A percentile compares a stretch with the other conserved stretches of the same genome.
Conservation (phyloP, 2,888 invertebrate species). For the Megamerina dolium region DNA sequence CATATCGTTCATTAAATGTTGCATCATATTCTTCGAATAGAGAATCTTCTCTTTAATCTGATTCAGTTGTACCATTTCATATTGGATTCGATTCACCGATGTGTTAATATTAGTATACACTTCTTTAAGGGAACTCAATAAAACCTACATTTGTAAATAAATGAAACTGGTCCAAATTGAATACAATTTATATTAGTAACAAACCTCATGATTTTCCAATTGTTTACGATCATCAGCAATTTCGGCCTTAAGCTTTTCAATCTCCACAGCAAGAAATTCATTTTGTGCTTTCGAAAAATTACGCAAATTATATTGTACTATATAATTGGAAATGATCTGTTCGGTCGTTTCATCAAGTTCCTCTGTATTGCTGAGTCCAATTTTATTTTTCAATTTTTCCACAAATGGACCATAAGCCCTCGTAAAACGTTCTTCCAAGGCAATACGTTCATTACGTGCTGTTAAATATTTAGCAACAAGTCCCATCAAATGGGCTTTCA, state of each 20-base stretch:
- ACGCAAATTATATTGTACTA: conserved; percentile 39
- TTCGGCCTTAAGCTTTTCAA: conserved; percentile 33
- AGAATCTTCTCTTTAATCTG: conserved; percentile 47
- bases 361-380: conserved; percentile 34
- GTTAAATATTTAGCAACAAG: conserved; percentile 33
- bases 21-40: conserved; percentile 39
- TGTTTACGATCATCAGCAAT: conserved; percentile 30
- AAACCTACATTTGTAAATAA: conserved; percentile 20
- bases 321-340: conserved; percentile 39
- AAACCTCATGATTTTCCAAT: conserved; percentile 38
- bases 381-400: conserved; percentile 36
- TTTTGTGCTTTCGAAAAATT: conserved; percentile 36
- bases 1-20: conserved; percentile 36
- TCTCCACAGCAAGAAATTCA: conserved; percentile 37
- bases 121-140: conserved; percentile 39
- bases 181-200: not conserved
- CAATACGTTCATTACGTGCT: conserved; percentile 30
- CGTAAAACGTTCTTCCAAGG: conserved; percentile 33
- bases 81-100: conserved; percentile 40
- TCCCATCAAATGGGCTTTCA: conserved; percentile 35
- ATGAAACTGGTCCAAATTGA: not conserved
- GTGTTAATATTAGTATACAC: conserved; percentile 38
- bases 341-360: conserved; percentile 29
- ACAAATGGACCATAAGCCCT: conserved; percentile 33
- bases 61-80: conserved; percentile 40